Conservation (phyloP, 2,888 invertebrate genomes). For the Ceratothoa steindachneri region DNA sequence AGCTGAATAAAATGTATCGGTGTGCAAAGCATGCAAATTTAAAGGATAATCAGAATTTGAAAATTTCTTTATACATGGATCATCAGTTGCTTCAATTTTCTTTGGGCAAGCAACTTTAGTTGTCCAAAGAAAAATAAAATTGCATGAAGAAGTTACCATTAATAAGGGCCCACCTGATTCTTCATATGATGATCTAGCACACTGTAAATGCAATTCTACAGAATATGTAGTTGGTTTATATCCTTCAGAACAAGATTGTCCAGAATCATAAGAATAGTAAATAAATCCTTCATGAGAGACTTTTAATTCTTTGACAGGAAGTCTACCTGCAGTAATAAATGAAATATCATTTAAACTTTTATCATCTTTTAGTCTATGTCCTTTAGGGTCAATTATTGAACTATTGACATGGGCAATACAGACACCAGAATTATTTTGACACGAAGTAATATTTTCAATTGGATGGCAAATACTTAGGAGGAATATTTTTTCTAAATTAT, state of each 20-base stretch:
- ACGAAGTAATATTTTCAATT: constrained; percentile 17
- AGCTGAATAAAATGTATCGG: constrained; percentile 17
- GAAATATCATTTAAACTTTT: constrained; percentile 4
- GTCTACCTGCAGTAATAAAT: neutral
- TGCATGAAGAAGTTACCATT: constrained; percentile 21
- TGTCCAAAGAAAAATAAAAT: constrained; percentile 30
- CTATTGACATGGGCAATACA: neutral
- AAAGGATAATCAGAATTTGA: constrained; percentile 19
- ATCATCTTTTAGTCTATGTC: constrained; percentile 7
- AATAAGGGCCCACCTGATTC: constrained; percentile 22
- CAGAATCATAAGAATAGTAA: constrained; percentile 6
- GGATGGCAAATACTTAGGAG: constrained; percentile 38
- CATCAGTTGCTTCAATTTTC: neutral
- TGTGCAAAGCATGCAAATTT: constrained; percentile 29
- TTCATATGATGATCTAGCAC: neutral
- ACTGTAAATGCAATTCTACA: constrained; percentile 20
- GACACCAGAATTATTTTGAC: neutral
- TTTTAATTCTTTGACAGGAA: neutral
- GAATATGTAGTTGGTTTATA: constrained; percentile 9
- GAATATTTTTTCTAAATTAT: constrained; percentile 1
- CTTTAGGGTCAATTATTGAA: neutral
- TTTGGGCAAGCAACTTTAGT: constrained; percentile 31
- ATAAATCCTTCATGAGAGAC: neutral
- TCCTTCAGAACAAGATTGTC: neutral
- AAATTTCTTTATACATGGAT: constrained; percentile 21